A percentile compares a stretch with the other conserved stretches of the same genome.
Evolutionary conservation across 2,113 vertebrate species (phyloP).

Genomic region (Aplodontia rufa): DNA sequence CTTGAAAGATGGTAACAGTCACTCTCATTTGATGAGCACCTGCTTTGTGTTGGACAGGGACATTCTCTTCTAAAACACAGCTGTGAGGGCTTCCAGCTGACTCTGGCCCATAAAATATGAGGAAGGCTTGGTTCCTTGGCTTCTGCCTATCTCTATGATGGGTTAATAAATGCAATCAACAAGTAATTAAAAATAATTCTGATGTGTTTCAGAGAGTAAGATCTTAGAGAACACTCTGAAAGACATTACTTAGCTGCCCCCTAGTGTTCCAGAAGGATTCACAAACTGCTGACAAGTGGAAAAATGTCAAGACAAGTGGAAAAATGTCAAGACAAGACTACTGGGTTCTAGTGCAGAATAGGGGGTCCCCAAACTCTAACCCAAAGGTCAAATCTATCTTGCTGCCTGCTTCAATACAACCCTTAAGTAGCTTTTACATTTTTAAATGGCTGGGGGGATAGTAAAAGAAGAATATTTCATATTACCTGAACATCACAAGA

Average conservation of each 20-base stretch:
- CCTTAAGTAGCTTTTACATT: neutral
- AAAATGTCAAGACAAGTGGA: neutral
- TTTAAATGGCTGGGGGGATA: neutral
- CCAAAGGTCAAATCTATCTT: neutral
- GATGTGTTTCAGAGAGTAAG: conserved; percentile 12
- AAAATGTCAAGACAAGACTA: neutral
- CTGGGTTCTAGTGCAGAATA: neutral
- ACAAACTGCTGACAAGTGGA: neutral
- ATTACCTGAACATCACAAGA: neutral
- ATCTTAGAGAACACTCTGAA: conserved; percentile 15
- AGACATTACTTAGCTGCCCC: conserved; percentile 47
- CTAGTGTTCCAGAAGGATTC: conserved; percentile 51
- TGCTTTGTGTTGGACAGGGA: neutral
- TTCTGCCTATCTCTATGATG: conserved; percentile 20
- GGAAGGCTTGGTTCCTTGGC: neutral
- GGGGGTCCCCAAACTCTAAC: neutral
- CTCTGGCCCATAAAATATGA: neutral
- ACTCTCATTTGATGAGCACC: neutral
- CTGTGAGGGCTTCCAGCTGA: neutral
- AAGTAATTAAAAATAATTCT: conserved; percentile 48
- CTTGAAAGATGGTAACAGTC: neutral
- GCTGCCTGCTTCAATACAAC: neutral
- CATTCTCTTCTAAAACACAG: neutral
- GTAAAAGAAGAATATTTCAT: neutral
- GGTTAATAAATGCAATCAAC: conserved; percentile 44